Evolutionary conservation across 2,888 invertebrate species (phyloP).

Genomic region (Bembecia ichneumoniformis): DNA sequence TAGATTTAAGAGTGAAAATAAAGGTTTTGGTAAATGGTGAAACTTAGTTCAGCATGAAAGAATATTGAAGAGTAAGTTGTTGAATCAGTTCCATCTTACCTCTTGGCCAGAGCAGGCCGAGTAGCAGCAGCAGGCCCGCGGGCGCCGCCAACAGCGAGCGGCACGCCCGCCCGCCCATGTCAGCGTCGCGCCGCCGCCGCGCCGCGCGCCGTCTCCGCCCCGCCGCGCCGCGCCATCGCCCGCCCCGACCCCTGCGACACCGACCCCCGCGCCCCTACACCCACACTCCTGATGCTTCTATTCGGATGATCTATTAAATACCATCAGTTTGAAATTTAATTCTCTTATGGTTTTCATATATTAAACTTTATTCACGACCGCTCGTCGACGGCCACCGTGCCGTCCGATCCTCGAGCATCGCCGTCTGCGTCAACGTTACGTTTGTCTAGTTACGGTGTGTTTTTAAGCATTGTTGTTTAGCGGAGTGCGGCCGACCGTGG

Average conservation of each 20-base stretch:
- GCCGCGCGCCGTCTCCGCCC: conserved; percentile 50
- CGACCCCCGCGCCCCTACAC: conserved; percentile 23
- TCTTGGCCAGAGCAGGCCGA: conserved; percentile 62
- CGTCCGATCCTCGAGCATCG: conserved; percentile 60
- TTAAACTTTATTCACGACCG: conserved; percentile 54
- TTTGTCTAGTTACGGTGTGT: conserved; percentile 58
- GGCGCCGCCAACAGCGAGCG: conserved; percentile 69
- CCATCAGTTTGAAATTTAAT: conserved; percentile 51
- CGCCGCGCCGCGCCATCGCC: conserved; percentile 50
- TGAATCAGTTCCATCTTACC: conserved; percentile 31
- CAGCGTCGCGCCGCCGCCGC: conserved; percentile 62
- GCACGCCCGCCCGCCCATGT: conserved; percentile 69
- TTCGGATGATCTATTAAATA: conserved; percentile 48
- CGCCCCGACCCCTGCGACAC: conserved; percentile 37
- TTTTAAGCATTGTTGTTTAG: conserved; percentile 68
- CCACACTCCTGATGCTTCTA: conserved; percentile 35
- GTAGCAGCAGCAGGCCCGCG: conserved; percentile 64
- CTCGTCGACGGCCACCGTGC: conserved; percentile 62
- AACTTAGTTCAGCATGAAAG: too few species aligned
- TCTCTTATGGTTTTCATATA: conserved; percentile 61
- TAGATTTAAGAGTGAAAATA: too few species aligned
- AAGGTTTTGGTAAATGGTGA: too few species aligned
- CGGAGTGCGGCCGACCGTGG: conserved; percentile 71
- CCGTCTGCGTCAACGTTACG: conserved; percentile 49
- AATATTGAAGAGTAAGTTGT: too few species aligned